phyloP scores from a whole-genome alignment of 2,113 vertebrate genomes.

The Scomber colias region DNA sequence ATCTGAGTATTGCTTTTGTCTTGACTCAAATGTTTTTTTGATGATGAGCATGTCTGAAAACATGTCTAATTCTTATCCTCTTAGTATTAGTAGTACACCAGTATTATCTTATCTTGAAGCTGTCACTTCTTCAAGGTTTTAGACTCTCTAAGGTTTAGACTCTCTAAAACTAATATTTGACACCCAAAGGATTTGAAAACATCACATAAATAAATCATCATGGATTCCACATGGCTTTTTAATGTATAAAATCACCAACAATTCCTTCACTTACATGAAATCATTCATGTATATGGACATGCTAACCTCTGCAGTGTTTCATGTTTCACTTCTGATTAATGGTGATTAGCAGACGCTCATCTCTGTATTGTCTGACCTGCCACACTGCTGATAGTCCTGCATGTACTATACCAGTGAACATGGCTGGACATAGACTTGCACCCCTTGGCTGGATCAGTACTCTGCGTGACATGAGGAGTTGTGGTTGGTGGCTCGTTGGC shows the following conservation, averaged over 20 bases:
- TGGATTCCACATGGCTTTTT: conserved; percentile 1
- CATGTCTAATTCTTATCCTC: background rate
- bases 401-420: background rate
- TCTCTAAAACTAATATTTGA: background rate
- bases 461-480: background rate
- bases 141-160: too few species aligned
- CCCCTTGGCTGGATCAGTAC: conserved; percentile 7
- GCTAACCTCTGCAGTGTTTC: background rate
- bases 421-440: background rate
- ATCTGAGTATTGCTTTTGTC: background rate
- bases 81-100: too few species aligned
- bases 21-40: background rate
- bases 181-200: background rate
- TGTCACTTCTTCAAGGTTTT: too few species aligned
- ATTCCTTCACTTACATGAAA: background rate
- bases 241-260: background rate
- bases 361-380: background rate
- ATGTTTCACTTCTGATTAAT: conserved; percentile 33
- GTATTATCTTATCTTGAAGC: too few species aligned
- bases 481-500: conserved; percentile 14
- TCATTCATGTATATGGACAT: conserved; percentile 3
- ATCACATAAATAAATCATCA: background rate
- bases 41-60: background rate
- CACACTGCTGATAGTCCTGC: background rate
- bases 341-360: conserved; percentile 6